A percentile compares a stretch with the other conserved stretches of the same genome.
Evolutionary conservation across 2,888 invertebrate genomes (phyloP).

Genomic region (Melanostoma scalare): DNA sequence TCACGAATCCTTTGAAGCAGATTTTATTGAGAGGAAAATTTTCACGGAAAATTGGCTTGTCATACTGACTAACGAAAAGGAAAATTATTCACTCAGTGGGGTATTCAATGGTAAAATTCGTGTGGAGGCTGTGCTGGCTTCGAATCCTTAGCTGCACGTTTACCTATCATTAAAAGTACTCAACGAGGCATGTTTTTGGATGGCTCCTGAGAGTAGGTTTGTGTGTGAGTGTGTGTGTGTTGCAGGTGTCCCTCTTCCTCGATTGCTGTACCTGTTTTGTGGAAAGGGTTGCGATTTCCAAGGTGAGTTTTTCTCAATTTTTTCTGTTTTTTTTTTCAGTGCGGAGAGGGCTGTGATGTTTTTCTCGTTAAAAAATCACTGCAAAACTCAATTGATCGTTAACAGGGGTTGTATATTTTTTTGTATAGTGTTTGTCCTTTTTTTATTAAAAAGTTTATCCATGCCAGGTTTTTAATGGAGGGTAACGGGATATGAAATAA

Average conservation of each 20-base stretch:
- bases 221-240: not conserved
- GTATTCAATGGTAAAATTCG: conserved; percentile 33
- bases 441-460: not conserved
- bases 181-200: conserved; percentile 54
- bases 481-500: conserved; percentile 38
- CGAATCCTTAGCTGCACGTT: conserved; percentile 34
- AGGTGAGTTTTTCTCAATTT: conserved; percentile 11
- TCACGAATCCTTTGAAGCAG: conserved; percentile 18
- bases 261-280: not conserved
- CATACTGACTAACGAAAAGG: conserved; percentile 65
- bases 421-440: conserved; percentile 6
- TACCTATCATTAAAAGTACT: conserved; percentile 65
- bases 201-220: conserved; percentile 7
- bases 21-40: conserved; percentile 69
- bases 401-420: conserved; percentile 20
- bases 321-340: conserved; percentile 15
- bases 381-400: conserved; percentile 61
- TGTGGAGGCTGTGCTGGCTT: conserved; percentile 10
- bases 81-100: conserved; percentile 63
- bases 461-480: conserved; percentile 33
- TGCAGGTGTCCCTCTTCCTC: not conserved
- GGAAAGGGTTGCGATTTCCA: conserved; percentile 6
- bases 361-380: conserved; percentile 56
- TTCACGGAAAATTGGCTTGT: conserved; percentile 69
- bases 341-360: not conserved